These are phyloP conservation scores for Physeter macrocephalus DNA, from an alignment of 2,113 vertebrate genomes.

Conservation along the genomic window DNA sequence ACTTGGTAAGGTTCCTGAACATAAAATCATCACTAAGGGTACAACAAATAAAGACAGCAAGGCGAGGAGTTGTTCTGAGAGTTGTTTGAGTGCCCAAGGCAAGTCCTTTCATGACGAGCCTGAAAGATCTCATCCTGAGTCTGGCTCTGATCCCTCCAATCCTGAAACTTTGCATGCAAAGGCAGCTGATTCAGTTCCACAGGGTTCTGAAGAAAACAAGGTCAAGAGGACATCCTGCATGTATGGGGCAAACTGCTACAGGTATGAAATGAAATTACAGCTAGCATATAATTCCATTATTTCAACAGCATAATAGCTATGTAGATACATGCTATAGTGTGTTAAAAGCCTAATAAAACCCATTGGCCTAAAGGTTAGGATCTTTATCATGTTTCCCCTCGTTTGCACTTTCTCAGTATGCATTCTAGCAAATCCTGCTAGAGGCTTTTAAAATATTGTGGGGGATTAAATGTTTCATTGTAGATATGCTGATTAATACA, in stretches of 20 bases:
- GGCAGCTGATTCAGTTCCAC: constrained; percentile 47
- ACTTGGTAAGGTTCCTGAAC: constrained; percentile 39
- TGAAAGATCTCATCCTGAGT: constrained; percentile 49
- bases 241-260: constrained; percentile 84
- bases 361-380: not conserved
- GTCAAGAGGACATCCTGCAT: constrained; percentile 78
- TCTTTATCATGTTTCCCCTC: not conserved
- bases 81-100: not conserved
- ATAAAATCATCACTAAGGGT: not conserved
- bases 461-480: constrained; percentile 42
- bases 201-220: constrained; percentile 61
- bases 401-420: not conserved
- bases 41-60: constrained; percentile 43
- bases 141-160: constrained; percentile 8
- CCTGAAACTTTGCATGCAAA: constrained; percentile 56
- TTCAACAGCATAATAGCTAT: not conserved
- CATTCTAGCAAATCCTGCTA: not conserved
- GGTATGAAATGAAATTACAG: constrained; percentile 75
- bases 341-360: not conserved
- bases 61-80: constrained; percentile 43
- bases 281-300: not conserved
- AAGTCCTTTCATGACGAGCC: constrained; percentile 27
- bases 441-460: constrained; percentile 13
- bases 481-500: constrained; percentile 39
- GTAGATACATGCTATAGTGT: not conserved